Evolutionary conservation across 92 coral and sea anemone genomes (phyloP).

Genomic region (Palythoa grandis): DNA sequence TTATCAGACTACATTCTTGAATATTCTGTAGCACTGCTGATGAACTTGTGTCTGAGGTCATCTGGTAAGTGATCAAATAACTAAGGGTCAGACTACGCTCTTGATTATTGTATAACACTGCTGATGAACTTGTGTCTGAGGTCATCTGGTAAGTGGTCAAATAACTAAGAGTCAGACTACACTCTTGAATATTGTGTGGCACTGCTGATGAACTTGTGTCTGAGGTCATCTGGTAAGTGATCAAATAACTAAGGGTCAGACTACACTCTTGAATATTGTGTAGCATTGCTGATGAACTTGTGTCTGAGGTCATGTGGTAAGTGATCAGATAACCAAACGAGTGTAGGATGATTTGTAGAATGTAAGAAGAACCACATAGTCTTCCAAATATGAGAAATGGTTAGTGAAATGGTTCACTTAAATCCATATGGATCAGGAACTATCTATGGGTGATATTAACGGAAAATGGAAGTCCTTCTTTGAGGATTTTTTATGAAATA

Average conservation of each 20-base stretch:
- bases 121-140: slow-evolving; percentile 94
- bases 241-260: background rate
- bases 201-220: slow-evolving; percentile 91
- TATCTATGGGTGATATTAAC: too few species aligned
- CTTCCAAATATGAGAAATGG: too few species aligned
- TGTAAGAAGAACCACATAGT: too few species aligned
- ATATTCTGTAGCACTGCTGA: slow-evolving; percentile 93
- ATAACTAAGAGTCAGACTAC: background rate
- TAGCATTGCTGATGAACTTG: slow-evolving; percentile 95
- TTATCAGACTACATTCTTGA: slow-evolving; percentile 94
- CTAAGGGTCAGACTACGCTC: slow-evolving; percentile 35
- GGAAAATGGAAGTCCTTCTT: too few species aligned
- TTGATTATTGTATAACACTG: slow-evolving; percentile 94
- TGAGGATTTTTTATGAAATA: too few species aligned
- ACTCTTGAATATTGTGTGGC: slow-evolving; percentile 96
- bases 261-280: slow-evolving; percentile 89
- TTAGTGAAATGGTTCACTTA: too few species aligned
- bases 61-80: slow-evolving; percentile 61
- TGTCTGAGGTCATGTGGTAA: slow-evolving; percentile 89
- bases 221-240: slow-evolving; percentile 82
- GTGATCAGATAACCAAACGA: slow-evolving; percentile 5
- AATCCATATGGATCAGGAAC: too few species aligned
- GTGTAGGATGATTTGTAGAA: too few species aligned
- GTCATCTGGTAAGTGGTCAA: slow-evolving; percentile 75
- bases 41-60: slow-evolving; percentile 94